A percentile compares a stretch with the other conserved stretches of the same genome.
phyloP scores from a whole-genome alignment of 2,888 invertebrate species.

The Stenotaenia linearis region DNA sequence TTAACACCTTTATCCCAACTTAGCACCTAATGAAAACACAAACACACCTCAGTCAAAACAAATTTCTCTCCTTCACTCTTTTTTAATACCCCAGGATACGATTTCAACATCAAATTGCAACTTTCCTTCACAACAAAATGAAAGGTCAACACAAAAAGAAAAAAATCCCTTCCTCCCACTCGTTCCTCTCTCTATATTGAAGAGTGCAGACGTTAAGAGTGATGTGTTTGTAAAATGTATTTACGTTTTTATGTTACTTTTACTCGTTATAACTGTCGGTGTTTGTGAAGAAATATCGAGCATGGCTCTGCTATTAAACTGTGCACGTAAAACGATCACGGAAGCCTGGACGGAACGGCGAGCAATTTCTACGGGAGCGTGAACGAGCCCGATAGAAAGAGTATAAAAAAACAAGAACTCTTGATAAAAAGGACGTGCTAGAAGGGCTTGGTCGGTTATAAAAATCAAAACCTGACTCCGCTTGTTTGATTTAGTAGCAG shows the following conservation, averaged over 20 bases:
- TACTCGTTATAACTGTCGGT: not conserved
- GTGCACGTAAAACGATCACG: constrained; percentile 7
- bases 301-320: not conserved
- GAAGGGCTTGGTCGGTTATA: not conserved
- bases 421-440: not conserved
- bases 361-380: constrained; percentile 15
- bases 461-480: constrained; percentile 2
- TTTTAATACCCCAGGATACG: too few species aligned
- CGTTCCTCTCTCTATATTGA: too few species aligned
- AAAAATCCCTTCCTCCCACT: too few species aligned
- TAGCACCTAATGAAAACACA: too few species aligned
- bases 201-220: not conserved
- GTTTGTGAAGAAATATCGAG: constrained; percentile 8
- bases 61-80: too few species aligned
- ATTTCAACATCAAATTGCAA: too few species aligned
- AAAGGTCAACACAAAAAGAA: too few species aligned
- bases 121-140: too few species aligned
- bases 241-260: constrained; percentile 15
- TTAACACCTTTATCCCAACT: too few species aligned
- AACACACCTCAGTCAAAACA: too few species aligned
- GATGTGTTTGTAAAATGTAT: constrained; percentile 6
- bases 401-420: not conserved
- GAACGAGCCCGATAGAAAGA: not conserved
- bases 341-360: constrained; percentile 2
- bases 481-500: not conserved